Evolutionary conservation across 2,797 vertebrate species (phyloP), one percentile per base, ranked within the genome.

Genomic region (Macrochelys suwanniensis): DNA sequence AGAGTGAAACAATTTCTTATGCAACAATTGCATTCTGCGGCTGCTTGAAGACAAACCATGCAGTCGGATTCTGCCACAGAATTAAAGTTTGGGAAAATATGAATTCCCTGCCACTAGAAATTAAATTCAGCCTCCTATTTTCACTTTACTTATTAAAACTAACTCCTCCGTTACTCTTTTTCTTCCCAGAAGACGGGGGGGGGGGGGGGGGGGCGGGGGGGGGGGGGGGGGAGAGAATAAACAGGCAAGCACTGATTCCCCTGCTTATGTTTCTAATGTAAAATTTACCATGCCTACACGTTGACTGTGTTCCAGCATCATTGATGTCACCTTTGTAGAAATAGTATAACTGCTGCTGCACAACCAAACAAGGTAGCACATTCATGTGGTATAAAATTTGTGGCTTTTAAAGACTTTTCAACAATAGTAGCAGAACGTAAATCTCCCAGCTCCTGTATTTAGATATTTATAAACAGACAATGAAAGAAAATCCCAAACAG

Each of bases 301-400:
- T 47, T 21, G 65, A 49, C 2, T 91, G 33, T 49, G 76, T 31
- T 80, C 79, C 37, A 7, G 42, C 79, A 74, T 57, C 65, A 88
- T n/a, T 49, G 82, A 86, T 4, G 19, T 82, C 79, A 96, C 33
- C n/a, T n/a, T 21, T 37, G 91, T 68, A 94, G 47, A 80, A 93
- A 71, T 51, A 7, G 25, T 57, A 50, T 68, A 89, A 77, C 56
- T 12, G 0, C 74, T 78, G 4, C 80, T 80, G 53, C 25, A 42
- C 83, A 76, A 81, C 15, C 85, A 51, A 88, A 82, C 9, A 31
- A 11, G 76, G 7, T 49, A 83, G 76, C 19, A 4, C 45, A 78
- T 53, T 83, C 45, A 47, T 76, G 76, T 9, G 8, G 45, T 49
- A 45, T 47, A 78, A 45, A 78, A 31, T 49, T 3, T 47, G 42